Evolutionary conservation across 2,888 invertebrate species (phyloP), one percentile per base, ranked within the genome.

Genomic region (Anorthoa munda): DNA sequence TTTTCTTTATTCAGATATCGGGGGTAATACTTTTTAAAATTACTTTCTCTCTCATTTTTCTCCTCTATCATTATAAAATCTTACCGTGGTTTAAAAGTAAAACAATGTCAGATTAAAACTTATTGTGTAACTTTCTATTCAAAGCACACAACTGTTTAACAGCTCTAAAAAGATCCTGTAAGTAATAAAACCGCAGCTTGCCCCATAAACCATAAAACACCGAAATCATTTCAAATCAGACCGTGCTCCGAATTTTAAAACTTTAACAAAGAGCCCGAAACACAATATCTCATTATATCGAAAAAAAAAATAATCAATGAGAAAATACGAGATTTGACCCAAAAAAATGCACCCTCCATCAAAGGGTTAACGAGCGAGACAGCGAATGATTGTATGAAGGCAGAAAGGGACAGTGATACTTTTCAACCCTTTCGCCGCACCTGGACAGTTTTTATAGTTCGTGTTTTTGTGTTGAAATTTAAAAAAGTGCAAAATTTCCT

Each of bases 211-310:
- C 75, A 86, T 82, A 86, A 84, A 85, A 87, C 83, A 80, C 86
- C 78, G 67, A 86, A 86, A 87, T 85, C 68, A 86, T 88, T 88
- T 89, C 84, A 88, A 90, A 84, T 85, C 81, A 71, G 70, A 77
- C 85, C 81, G 66, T 87, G 90, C 88, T 91, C 87, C 87, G 86
- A 91, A 90, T 86, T 91, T 92, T 89, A 88, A 92, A 91, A 90
- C 79, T 82, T 78, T 76, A 86, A 93, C 86, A 93, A 93, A 91
- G 91, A 84, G 80, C 87, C 87, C 91, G 93, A 89, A 93, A 94
- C 90, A 96, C 95, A 96, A 96, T 96, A 95, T 95, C 95, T 95
- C 95, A 95, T 96, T 96, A 95, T 92, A 86, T 89, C 84, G 81
- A 88, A 93, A 94, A 93, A 94, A 93, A 84, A 92, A 89, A 90